Evolutionary conservation across 2,797 vertebrate species (phyloP), one percentile per base, ranked within the genome.

Genomic region (Gymnocypris eckloni): DNA sequence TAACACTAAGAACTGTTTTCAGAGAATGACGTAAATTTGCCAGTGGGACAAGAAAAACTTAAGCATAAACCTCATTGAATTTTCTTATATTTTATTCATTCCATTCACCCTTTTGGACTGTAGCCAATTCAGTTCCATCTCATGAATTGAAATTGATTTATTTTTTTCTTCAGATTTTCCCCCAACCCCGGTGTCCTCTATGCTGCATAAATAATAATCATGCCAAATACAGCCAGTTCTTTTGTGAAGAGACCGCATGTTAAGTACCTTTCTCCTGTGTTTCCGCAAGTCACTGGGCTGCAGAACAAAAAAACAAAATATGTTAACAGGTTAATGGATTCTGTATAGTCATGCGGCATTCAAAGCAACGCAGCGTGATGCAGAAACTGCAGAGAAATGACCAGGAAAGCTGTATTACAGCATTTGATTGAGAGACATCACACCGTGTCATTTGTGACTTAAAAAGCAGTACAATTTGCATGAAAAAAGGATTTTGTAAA

Each of bases 271-370:
- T 96, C 98, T 97, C 89, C 98, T 95, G 94, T 99, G 98, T 91
- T 99, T 99, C 92, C 98, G 96, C 91, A 99, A 94, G 90, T 99
- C 98, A n/a, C 98, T 99, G 92, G 98, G 98, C 98, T 99, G 94
- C 82, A 87, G 22, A 83, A 87, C 56, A 86, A 25, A 86, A 87
- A 75, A 81, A 1, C 25, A 80, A 25, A 48, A 33, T 48, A 66
- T 4, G 9, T 79, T n/a, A 85, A 67, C 10, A 45, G 25, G 7
- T 45, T 78, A 18, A 48, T 41, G 18, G 7, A 41, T 28, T 45
- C 13, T 59, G 18, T 2, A 45, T 15, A 56, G 66, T 79, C 50
- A 78, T 70, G 2, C 25, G 28, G 20, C 56, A 16, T 13, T 67
- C 33, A 84, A 76, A 76, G 33, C 12, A n/a, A 22, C 5, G 0